Evolutionary conservation across 2,888 invertebrate species (phyloP).

Genomic region (Arctia plantaginis): DNA sequence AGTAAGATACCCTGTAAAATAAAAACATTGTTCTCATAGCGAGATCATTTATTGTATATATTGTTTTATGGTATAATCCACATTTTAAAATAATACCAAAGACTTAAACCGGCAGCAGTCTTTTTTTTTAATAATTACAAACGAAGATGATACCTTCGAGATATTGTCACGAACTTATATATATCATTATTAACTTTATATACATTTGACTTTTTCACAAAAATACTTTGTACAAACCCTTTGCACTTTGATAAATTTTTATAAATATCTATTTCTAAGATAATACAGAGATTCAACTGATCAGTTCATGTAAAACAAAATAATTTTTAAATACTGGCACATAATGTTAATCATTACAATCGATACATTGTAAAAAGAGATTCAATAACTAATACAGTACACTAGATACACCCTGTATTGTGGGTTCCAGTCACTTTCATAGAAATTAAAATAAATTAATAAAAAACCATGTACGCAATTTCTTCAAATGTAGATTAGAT

Average conservation of each 20-base stretch:
- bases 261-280: background rate
- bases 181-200: background rate
- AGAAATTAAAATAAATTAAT: background rate
- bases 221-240: conserved; percentile 3
- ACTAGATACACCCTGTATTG: background rate
- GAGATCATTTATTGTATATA: too few relatives aligned
- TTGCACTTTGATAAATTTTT: background rate
- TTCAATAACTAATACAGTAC: background rate
- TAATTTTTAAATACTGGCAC: conserved; percentile 8
- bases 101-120: background rate
- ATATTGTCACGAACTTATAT: background rate
- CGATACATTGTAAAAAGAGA: background rate
- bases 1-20: background rate
- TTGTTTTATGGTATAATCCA: too few relatives aligned
- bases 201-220: background rate
- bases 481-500: background rate
- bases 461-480: background rate
- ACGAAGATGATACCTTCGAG: background rate
- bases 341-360: background rate
- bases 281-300: background rate
- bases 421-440: background rate
- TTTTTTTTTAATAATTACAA: conserved; percentile 6
- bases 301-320: background rate
- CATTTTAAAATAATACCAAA: background rate
- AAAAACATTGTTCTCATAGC: too few relatives aligned